Evolutionary conservation across 1,140 invertebrate species (phyloP).

Genomic region (Teleogryllus occipitalis): DNA sequence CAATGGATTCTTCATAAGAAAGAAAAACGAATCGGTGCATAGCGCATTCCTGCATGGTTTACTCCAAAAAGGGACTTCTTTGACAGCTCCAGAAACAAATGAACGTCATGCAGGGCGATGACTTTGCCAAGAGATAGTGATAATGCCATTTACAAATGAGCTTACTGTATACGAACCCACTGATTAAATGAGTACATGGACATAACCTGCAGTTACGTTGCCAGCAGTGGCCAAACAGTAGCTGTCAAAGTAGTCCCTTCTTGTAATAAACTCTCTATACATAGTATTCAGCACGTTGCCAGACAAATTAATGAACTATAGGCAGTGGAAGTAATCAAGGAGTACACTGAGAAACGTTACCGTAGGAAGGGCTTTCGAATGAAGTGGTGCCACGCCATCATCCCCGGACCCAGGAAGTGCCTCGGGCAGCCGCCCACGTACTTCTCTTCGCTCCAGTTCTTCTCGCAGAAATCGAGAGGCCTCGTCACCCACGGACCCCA

Average conservation of each 20-base stretch:
- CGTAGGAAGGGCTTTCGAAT: constrained; percentile 21
- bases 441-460: constrained; percentile 22
- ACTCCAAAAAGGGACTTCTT: neutral
- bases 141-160: neutral
- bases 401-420: constrained; percentile 11
- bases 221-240: neutral
- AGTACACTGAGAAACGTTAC: constrained; percentile 10
- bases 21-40: neutral
- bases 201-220: neutral
- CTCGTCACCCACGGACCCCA: constrained; percentile 26
- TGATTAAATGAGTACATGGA: neutral
- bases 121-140: neutral
- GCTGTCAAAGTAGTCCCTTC: neutral
- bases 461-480: constrained; percentile 26
- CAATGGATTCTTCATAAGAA: constrained; percentile 34
- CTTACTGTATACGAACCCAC: neutral
- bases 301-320: too few relatives aligned
- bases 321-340: neutral
- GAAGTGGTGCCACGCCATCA: constrained; percentile 19
- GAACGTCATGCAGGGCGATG: neutral
- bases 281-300: too few relatives aligned
- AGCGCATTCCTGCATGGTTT: neutral
- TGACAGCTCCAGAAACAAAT: neutral
- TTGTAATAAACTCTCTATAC: constrained; percentile 16
- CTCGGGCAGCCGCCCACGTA: constrained; percentile 13